Evolutionary conservation across 2,888 invertebrate genomes (phyloP).

Genomic region (Graphium colonna): DNA sequence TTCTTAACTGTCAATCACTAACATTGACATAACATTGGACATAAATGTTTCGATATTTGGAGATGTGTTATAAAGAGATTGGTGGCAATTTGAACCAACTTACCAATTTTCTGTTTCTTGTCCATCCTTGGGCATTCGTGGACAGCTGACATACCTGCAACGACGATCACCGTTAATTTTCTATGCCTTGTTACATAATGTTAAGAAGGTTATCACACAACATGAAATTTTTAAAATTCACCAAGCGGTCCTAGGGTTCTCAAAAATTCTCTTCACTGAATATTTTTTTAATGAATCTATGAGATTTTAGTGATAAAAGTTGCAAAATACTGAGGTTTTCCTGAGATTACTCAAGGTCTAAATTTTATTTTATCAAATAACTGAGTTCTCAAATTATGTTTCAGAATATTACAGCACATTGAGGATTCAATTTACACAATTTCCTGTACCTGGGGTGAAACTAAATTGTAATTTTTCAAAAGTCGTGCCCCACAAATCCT

Average conservation of each 20-base stretch:
- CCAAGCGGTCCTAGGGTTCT: constrained; percentile 28
- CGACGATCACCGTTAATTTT: constrained; percentile 61
- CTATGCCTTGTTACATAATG: constrained; percentile 75
- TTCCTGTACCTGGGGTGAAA: constrained; percentile 85
- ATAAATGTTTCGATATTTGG: background rate
- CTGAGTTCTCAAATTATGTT: constrained; percentile 14
- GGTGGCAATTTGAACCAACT: constrained; percentile 45
- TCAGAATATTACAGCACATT: constrained; percentile 24
- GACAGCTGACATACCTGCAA: constrained; percentile 88
- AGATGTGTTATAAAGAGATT: background rate
- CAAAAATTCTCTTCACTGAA: constrained; percentile 32
- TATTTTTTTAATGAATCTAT: constrained; percentile 33
- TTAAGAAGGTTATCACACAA: constrained; percentile 69
- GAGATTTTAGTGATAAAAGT: constrained; percentile 33
- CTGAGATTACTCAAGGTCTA: constrained; percentile 41
- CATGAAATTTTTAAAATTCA: constrained; percentile 41
- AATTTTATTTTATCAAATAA: constrained; percentile 25
- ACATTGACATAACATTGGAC: constrained; percentile 3
- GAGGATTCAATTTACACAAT: constrained; percentile 43
- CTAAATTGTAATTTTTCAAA: constrained; percentile 86
- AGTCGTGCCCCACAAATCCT: constrained; percentile 92
- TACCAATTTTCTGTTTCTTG: constrained; percentile 88
- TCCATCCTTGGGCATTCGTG: constrained; percentile 87
- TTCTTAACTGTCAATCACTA: background rate
- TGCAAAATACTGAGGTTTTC: constrained; percentile 52